Conservation (phyloP, 2,888 invertebrate species). For the Mesodorylaimus sp. region DNA sequence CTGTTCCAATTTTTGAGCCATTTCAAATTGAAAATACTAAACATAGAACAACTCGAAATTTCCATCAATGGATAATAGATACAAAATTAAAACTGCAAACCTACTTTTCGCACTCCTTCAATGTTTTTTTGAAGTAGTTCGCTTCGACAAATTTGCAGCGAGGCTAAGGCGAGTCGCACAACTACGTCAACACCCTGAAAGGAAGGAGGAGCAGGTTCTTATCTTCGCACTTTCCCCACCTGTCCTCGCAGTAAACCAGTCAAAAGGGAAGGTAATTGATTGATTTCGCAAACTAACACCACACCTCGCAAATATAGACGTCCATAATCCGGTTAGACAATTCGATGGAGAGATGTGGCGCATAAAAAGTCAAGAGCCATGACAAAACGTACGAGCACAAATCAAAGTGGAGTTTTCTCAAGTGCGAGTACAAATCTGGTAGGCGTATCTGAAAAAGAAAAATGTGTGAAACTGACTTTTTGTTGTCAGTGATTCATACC, state of each 20-base stretch:
- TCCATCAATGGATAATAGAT: not conserved
- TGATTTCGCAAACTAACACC: no score
- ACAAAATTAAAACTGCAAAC: conserved; percentile 4
- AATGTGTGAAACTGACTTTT: not conserved
- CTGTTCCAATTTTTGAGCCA: conserved; percentile 68
- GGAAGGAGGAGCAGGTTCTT: no score
- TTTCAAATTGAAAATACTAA: conserved; percentile 89
- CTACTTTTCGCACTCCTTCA: conserved; percentile 93
- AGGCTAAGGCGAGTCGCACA: conserved; percentile 85
- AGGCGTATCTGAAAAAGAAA: conserved; percentile 28
- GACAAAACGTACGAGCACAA: conserved; percentile 94
- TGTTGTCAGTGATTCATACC: conserved; percentile 29
- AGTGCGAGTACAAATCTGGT: conserved; percentile 81
- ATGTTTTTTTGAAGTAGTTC: conserved; percentile 82
- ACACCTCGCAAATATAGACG: conserved; percentile 63
- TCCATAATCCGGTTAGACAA: conserved; percentile 85
- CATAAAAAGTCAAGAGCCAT: conserved; percentile 95
- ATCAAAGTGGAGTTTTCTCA: conserved; percentile 55
- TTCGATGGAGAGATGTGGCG: conserved; percentile 74
- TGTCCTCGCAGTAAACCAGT: no score
- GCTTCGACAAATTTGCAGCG: conserved; percentile 73
- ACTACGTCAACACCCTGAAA: conserved; percentile 89
- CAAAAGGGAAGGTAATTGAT: no score
- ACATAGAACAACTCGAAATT: conserved; percentile 14
- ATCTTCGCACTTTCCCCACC: no score